Evolutionary conservation across 2,113 vertebrate species (phyloP).

Genomic region (Psilopsiagon aymara): DNA sequence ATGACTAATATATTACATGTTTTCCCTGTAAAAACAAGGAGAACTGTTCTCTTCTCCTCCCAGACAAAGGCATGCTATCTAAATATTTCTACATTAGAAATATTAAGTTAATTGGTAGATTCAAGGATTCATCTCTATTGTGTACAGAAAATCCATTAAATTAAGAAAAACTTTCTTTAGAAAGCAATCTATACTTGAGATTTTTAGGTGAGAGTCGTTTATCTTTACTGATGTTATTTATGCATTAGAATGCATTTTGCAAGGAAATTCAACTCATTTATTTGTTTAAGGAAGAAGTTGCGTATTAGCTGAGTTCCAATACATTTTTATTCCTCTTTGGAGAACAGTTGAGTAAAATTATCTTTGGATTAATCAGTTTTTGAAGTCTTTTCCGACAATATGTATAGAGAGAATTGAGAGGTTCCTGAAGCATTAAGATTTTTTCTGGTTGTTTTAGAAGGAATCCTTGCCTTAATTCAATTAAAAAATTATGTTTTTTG

Average conservation of each 20-base stretch:
- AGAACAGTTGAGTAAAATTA: conserved; percentile 5
- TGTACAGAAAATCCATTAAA: background rate
- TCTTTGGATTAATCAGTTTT: conserved; percentile 39
- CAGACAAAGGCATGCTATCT: background rate
- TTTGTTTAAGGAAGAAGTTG: background rate
- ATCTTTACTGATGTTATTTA: background rate
- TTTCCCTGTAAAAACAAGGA: conserved; percentile 19
- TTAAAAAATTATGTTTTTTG: background rate
- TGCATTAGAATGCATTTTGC: background rate
- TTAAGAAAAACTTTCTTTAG: background rate
- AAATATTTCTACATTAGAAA: background rate
- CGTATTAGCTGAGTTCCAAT: background rate
- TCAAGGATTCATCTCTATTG: background rate
- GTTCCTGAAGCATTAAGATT: conserved; percentile 14
- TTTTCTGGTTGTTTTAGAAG: conserved; percentile 5
- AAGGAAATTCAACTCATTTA: background rate
- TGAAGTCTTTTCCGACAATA: conserved; percentile 15
- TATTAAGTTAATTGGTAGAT: background rate
- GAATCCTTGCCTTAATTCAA: conserved; percentile 21
- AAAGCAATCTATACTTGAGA: background rate
- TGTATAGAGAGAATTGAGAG: conserved; percentile 5
- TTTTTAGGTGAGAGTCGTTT: background rate
- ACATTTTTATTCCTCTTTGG: background rate
- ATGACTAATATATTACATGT: background rate
- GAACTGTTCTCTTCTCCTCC: background rate